A percentile compares a stretch with the other conserved stretches of the same genome.
Evolutionary conservation across 1,140 invertebrate genomes (phyloP).

Genomic region (Pseudobourletiella spinata): DNA sequence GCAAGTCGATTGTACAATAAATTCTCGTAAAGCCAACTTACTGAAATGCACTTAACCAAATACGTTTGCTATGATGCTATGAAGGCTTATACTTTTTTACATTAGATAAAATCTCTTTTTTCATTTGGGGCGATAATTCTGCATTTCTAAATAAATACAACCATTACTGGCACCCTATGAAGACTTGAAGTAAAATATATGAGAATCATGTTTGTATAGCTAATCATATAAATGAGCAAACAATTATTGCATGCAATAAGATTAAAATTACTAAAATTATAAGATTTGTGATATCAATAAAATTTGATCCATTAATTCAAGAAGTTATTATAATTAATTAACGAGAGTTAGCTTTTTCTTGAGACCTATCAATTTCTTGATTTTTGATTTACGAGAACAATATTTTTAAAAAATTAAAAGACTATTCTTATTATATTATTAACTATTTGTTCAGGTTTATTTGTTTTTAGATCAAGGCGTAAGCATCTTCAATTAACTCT

Average conservation of each 20-base stretch:
- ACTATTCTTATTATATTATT: conserved; percentile 3
- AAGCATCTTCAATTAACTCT: conserved; percentile 47
- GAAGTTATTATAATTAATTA: not conserved
- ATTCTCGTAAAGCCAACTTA: too few relatives aligned
- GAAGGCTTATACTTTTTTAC: too few relatives aligned
- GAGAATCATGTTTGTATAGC: conserved; percentile 22
- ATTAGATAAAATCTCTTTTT: too few relatives aligned
- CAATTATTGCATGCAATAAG: conserved; percentile 21
- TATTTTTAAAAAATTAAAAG: too few relatives aligned
- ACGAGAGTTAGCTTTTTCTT: conserved; percentile 18
- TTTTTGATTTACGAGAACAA: too few relatives aligned
- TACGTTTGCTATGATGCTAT: too few relatives aligned
- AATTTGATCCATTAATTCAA: not conserved
- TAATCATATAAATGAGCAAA: conserved; percentile 8
- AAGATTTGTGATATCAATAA: conserved; percentile 6
- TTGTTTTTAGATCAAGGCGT: conserved; percentile 44
- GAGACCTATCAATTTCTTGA: conserved; percentile 13
- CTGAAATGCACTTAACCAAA: too few relatives aligned
- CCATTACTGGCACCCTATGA: conserved; percentile 35
- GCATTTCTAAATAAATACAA: conserved; percentile 35
- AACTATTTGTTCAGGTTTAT: conserved; percentile 30
- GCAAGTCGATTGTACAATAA: too few relatives aligned
- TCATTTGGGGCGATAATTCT: conserved; percentile 32
- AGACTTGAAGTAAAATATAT: conserved; percentile 35
- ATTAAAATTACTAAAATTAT: conserved; percentile 15